Evolutionary conservation across 1,140 invertebrate genomes (phyloP).

Genomic region (Philaenus spumarius): DNA sequence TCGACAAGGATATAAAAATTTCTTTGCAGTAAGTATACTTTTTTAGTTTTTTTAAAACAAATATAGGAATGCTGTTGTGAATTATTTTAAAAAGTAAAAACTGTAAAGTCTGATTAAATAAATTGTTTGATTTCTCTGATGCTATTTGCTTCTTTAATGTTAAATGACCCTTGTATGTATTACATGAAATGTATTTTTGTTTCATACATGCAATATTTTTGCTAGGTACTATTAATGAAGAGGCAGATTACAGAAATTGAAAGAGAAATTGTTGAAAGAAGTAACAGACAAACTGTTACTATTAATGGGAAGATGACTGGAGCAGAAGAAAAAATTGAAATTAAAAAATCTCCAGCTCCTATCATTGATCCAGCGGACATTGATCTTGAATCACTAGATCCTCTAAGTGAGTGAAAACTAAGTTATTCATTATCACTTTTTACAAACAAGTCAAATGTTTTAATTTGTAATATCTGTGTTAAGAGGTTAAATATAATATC

Average conservation of each 20-base stretch:
- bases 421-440: background rate
- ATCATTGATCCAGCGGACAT: conserved; percentile 27
- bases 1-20: too few relatives aligned
- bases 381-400: conserved; percentile 31
- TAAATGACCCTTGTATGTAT: too few relatives aligned
- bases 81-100: too few relatives aligned
- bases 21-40: too few relatives aligned
- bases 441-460: background rate
- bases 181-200: too few relatives aligned
- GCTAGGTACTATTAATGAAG: conserved; percentile 57
- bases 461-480: background rate
- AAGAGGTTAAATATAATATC: background rate
- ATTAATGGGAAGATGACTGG: conserved; percentile 9
- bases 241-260: conserved; percentile 67
- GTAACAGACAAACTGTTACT: conserved; percentile 15
- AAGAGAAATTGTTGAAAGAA: conserved; percentile 58
- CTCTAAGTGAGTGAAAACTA: conserved; percentile 26
- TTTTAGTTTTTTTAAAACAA: too few relatives aligned
- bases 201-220: background rate
- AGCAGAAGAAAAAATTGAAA: conserved; percentile 9
- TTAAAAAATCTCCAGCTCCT: conserved; percentile 13
- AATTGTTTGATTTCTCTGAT: too few relatives aligned
- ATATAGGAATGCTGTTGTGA: too few relatives aligned
- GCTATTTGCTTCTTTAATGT: too few relatives aligned
- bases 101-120: too few relatives aligned